Evolutionary conservation across 1,140 invertebrate species (phyloP).

Genomic region (Drosophila sturtevanti): DNA sequence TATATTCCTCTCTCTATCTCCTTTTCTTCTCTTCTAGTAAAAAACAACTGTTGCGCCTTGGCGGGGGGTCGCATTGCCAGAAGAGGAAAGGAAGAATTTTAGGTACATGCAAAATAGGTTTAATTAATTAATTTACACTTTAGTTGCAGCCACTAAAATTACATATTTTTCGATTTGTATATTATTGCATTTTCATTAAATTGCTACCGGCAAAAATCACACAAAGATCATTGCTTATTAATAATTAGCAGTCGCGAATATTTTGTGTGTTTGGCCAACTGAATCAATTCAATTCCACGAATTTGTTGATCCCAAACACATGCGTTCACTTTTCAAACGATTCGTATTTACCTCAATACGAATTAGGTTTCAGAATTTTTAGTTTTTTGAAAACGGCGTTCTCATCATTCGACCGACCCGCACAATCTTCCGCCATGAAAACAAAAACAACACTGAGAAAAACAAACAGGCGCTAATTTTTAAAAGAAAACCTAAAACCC

Average conservation of each 20-base stretch:
- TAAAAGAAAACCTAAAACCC: no score
- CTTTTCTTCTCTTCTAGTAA: neutral
- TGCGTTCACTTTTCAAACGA: slow-evolving; percentile 1
- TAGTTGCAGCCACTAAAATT: neutral
- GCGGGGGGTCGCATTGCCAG: neutral
- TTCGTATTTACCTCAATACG: neutral
- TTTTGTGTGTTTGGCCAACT: no score
- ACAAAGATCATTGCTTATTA: neutral
- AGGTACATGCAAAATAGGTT: neutral
- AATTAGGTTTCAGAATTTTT: slow-evolving; percentile 8
- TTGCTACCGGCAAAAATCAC: neutral
- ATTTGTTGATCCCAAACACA: neutral
- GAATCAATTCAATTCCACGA: no score
- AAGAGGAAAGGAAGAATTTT: neutral
- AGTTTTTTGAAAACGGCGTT: slow-evolving; percentile 20
- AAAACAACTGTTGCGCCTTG: slow-evolving; percentile 49
- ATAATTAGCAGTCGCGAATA: neutral
- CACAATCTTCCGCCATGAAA: slow-evolving; percentile 31
- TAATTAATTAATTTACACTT: slow-evolving; percentile 3
- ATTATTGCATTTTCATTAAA: neutral
- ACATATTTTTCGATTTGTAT: neutral
- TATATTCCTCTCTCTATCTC: neutral
- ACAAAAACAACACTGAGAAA: slow-evolving; percentile 24
- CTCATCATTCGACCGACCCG: slow-evolving; percentile 5
- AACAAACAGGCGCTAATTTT: no score